Conservation (phyloP, 2,888 invertebrate species). For the Poecilobothrus nobilitatus region DNA sequence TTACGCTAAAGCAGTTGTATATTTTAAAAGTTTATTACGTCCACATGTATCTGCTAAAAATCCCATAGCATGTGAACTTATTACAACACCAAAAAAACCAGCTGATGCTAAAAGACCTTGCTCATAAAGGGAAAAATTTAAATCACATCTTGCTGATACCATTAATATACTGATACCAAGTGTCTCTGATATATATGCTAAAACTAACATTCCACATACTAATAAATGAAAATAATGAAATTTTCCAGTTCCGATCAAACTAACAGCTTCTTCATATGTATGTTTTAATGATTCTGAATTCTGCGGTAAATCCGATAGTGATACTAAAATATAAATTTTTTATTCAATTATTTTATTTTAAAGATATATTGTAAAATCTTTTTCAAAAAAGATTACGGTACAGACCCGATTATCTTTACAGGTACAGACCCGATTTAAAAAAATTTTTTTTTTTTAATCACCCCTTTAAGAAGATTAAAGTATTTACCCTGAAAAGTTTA, state of each 20-base stretch:
- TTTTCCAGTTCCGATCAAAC: slow-evolving; percentile 47
- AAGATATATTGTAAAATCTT: too few species aligned
- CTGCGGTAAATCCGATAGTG: too few species aligned
- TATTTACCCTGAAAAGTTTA: too few species aligned
- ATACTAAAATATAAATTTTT: too few species aligned
- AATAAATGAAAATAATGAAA: slow-evolving; percentile 52
- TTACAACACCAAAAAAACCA: slow-evolving; percentile 54
- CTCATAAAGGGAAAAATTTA: slow-evolving; percentile 47
- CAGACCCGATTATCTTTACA: too few species aligned
- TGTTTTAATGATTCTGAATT: slow-evolving; percentile 11
- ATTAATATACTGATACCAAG: slow-evolving; percentile 53
- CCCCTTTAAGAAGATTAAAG: too few species aligned
- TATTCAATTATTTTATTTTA: too few species aligned
- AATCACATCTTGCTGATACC: slow-evolving; percentile 56
- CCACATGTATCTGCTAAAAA: slow-evolving; percentile 62
- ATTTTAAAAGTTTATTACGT: slow-evolving; percentile 49
- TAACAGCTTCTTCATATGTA: slow-evolving; percentile 22
- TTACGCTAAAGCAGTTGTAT: slow-evolving; percentile 35
- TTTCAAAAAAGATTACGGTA: too few species aligned
- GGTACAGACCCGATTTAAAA: too few species aligned
- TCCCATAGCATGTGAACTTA: slow-evolving; percentile 68
- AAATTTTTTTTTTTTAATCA: too few species aligned
- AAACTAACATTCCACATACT: slow-evolving; percentile 50
- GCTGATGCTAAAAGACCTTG: slow-evolving; percentile 54
- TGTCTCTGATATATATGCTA: slow-evolving; percentile 55